A percentile compares a stretch with the other conserved stretches of the same genome.
These are phyloP conservation scores for Macrobrachium rosenbergii DNA, from an alignment of 1,140 invertebrate species.

Conservation along the genomic window DNA sequence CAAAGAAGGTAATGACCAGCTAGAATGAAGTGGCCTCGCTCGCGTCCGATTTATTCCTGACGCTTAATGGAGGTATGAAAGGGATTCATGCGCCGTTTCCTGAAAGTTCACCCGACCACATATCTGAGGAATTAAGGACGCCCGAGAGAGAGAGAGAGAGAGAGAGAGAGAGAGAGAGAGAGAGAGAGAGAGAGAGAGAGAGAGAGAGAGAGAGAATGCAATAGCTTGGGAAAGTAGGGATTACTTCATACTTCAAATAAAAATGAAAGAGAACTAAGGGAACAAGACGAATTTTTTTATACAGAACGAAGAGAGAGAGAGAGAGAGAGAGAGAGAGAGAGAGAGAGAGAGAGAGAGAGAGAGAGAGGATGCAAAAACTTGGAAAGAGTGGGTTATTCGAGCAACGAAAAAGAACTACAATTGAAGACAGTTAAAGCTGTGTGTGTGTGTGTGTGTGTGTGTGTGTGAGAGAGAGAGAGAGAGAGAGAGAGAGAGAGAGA, in stretches of 20 bases:
- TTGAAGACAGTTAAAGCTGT: neutral
- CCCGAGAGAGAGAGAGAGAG: neutral
- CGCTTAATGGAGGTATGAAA: no score
- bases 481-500: neutral
- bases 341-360: constrained; percentile 16
- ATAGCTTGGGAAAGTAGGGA: neutral
- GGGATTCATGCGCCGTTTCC: no score
- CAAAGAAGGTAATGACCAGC: no score
- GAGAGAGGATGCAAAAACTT: neutral
- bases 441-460: neutral
- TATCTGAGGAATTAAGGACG: neutral
- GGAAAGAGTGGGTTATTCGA: constrained; percentile 1
- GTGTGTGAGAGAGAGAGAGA: neutral
- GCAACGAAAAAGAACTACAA: neutral
- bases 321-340: constrained; percentile 31
- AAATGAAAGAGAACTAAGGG: neutral
- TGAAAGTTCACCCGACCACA: no score
- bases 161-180: neutral
- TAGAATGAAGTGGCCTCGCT: no score
- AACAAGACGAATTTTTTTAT: neutral
- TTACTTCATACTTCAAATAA: neutral
- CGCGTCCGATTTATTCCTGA: no score
- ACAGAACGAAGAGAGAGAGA: constrained; percentile 15
- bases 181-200: constrained; percentile 13
- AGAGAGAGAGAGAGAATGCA: neutral